Evolutionary conservation across 2,113 vertebrate species (phyloP), one percentile per base, ranked within the genome.

Genomic region (Condylura cristata): DNA sequence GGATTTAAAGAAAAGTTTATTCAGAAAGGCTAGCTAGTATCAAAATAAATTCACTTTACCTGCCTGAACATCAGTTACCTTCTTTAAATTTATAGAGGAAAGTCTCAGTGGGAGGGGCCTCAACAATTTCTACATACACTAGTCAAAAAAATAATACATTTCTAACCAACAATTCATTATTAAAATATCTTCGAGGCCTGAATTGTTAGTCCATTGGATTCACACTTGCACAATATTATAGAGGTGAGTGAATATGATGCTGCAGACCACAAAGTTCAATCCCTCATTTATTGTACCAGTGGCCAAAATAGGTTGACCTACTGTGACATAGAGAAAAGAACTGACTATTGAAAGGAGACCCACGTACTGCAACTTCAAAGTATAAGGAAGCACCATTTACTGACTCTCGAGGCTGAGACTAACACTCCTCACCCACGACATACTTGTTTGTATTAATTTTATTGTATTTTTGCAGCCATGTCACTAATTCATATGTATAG

Each of bases 61-160:
- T 93, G 20, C 24, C 41, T 89, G 63, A 86, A 89, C 32, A 41
- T 80, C 63, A 74, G n/a, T 7, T 12, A 22, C 17, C 8, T 80
- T 63, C 8, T n/a, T 44, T 85, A 37, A 79, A 91, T 84, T 46
- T 79, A 37, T 28, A 75, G 30, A 86, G 89, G 58, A 74, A 95
- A 34, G 20, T 63, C 17, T 89, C 17, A 58, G 6, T 18, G 48
- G 7, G n/a, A 85, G 3, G 16, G 66, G 13, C 8, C 20, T 58
- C 22, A 92, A 30, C 11, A 44, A 76, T 70, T n/a, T 79, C 51
- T 85, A 83, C 8, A 72, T 63, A 58, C 46, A 79, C 24, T 7
- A 86, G 12, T 74, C 85, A 20, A 34, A 76, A 86, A 68, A 63
- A 78, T 32, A 41, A 16, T n/a, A n/a, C n/a, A 44, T 86, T 90